phyloP scores from a whole-genome alignment of 2,113 vertebrate species.

The Phaethornis superciliosus region DNA sequence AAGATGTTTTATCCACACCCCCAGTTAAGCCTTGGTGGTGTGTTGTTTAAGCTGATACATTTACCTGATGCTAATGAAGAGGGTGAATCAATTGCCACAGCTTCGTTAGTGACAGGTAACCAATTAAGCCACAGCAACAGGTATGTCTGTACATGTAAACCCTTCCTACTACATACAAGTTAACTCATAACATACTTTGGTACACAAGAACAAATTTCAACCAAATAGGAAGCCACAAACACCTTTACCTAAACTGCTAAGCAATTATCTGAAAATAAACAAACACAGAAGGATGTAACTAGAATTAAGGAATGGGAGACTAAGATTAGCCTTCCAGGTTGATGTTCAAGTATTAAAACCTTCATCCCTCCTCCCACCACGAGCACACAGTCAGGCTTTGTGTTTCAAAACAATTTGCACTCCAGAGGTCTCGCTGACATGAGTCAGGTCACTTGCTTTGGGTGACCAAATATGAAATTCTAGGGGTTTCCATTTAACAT shows the following conservation, averaged over 20 bases:
- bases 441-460: constrained; percentile 2
- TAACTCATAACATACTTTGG: background rate
- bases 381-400: background rate
- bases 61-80: background rate
- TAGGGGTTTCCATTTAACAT: constrained; percentile 24
- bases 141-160: background rate
- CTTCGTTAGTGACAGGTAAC: background rate
- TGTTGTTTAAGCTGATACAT: background rate
- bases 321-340: background rate
- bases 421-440: background rate
- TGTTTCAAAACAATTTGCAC: background rate
- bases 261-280: background rate
- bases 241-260: background rate
- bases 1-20: background rate
- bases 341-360: background rate
- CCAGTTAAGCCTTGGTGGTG: background rate
- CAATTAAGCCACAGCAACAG: background rate
- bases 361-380: background rate
- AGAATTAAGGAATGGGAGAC: background rate
- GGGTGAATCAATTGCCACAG: background rate
- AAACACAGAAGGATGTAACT: background rate
- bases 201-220: background rate
- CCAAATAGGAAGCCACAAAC: background rate
- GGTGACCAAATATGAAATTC: constrained; percentile 33
- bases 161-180: background rate